A percentile compares a stretch with the other conserved stretches of the same genome.
These are phyloP conservation scores for Nasonovia ribisnigri DNA, from an alignment of 2,888 invertebrate species.

Conservation along the genomic window DNA sequence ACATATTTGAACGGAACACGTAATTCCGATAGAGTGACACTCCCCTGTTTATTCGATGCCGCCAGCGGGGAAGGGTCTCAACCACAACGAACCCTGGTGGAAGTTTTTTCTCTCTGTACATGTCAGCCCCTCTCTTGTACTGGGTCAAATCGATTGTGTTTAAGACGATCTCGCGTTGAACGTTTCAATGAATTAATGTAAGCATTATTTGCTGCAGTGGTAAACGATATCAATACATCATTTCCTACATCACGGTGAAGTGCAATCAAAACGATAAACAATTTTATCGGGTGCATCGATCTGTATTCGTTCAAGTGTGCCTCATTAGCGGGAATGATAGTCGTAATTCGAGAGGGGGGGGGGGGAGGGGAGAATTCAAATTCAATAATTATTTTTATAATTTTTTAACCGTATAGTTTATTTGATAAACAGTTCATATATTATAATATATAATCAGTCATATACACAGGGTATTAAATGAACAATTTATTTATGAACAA, in stretches of 20 bases:
- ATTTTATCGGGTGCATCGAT: not conserved
- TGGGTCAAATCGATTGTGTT: slow-evolving; percentile 63
- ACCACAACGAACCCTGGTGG: slow-evolving; percentile 62
- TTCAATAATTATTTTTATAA: not conserved
- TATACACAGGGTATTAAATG: not conserved
- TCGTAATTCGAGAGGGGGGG: not conserved
- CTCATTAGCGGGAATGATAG: not conserved
- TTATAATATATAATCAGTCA: not conserved
- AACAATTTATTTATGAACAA: slow-evolving; percentile 36
- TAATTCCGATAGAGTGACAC: slow-evolving; percentile 59
- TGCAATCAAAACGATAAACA: not conserved
- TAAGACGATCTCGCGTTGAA: slow-evolving; percentile 51
- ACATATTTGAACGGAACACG: slow-evolving; percentile 56
- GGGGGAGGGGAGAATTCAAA: not conserved
- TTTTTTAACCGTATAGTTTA: not conserved
- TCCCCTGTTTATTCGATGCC: slow-evolving; percentile 60
- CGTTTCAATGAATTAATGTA: slow-evolving; percentile 45
- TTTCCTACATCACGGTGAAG: not conserved
- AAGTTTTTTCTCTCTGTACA: slow-evolving; percentile 37
- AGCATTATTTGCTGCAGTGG: not conserved
- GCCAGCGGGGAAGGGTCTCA: slow-evolving; percentile 29
- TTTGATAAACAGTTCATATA: not conserved
- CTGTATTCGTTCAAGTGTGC: not conserved
- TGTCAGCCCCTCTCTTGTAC: slow-evolving; percentile 38
- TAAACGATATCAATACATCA: not conserved